Base-by-base conservation (phyloP, 2,888 invertebrate species). In the Hypomecis punctinalis region DNA sequence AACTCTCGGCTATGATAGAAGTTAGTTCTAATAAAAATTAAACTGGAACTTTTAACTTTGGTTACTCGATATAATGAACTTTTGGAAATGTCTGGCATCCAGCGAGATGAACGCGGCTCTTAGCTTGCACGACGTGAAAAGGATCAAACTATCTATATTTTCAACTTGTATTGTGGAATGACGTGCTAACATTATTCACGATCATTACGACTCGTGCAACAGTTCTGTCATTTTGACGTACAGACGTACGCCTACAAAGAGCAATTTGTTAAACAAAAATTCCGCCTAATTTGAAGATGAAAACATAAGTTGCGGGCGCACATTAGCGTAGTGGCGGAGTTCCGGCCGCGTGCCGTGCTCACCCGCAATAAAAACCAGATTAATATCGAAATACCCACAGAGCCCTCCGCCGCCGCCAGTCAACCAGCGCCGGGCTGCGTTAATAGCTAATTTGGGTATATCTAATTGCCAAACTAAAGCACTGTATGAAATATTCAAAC, bases 381-480 rank as follows among this genome's bases (percentile, higher is more conserved):
- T 69, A 67, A 63, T 70, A 71, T 74, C 74, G 66, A 69, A 71
- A 70, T 72, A 71, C 69, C 61, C 66, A 69, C 69, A 68, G 70
- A 67, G 68, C 10, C 64, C 68, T 66, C 64, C 70, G 58, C 59
- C 63, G 60, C 62, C 60, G 58, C 43, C 63, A 67, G 45, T 66
- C 70, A 69, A 72, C 71, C 65, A 71, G 68, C 69, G 58, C 59
- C 61, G 58, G 70, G 69, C 63, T 66, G 55, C 63, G 69, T 67
- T 70, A 70, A 68, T 71, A 68, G 72, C 59, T 69, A 67, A 71
- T 71, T 73, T 66, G 65, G 66, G 67, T 68, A 70, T 65, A 70
- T 72, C 72, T 70, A 72, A 72, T 72, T 72, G 72, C 66, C 63
- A 52, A 72, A 72, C 72, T 72, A 72, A 70, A 70, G 61, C 69